Conservation (phyloP, 2,797 vertebrate species). For the Harpagifer antarcticus region DNA sequence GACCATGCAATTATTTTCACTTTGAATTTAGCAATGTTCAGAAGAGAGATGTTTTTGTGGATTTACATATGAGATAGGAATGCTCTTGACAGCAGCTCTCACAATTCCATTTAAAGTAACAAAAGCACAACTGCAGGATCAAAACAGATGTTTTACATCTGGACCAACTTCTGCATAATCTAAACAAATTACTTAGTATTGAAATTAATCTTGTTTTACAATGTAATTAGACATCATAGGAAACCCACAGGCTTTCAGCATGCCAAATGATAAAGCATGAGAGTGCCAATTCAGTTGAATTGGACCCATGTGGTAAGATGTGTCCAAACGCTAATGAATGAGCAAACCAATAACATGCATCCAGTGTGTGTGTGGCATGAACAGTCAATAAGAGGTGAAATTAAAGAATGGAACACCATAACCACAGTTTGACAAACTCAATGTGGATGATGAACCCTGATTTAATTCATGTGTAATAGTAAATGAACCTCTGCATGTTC, state of each 20-base stretch:
- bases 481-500: not conserved
- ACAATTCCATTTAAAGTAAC: conserved; percentile 65
- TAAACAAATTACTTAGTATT: conserved; percentile 76
- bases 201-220: conserved; percentile 73
- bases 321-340: conserved; percentile 54
- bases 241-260: conserved; percentile 71
- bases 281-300: conserved; percentile 69
- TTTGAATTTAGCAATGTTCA: conserved; percentile 66
- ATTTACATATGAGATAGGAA: conserved; percentile 61
- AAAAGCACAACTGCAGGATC: conserved; percentile 49
- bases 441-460: not conserved
- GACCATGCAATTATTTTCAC: conserved; percentile 53
- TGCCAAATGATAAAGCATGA: conserved; percentile 62
- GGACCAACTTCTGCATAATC: conserved; percentile 73
- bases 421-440: not conserved
- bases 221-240: conserved; percentile 74
- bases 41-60: conserved; percentile 6
- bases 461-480: not conserved
- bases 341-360: conserved; percentile 36
- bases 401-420: conserved; percentile 6
- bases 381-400: conserved; percentile 40
- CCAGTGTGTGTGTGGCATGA: conserved; percentile 44
- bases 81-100: conserved; percentile 63
- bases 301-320: conserved; percentile 64
- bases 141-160: conserved; percentile 80